A percentile compares a stretch with the other conserved stretches of the same genome.
These are phyloP conservation scores for Cheilosia impressa DNA, from an alignment of 2,888 invertebrate genomes.

Conservation along the genomic window DNA sequence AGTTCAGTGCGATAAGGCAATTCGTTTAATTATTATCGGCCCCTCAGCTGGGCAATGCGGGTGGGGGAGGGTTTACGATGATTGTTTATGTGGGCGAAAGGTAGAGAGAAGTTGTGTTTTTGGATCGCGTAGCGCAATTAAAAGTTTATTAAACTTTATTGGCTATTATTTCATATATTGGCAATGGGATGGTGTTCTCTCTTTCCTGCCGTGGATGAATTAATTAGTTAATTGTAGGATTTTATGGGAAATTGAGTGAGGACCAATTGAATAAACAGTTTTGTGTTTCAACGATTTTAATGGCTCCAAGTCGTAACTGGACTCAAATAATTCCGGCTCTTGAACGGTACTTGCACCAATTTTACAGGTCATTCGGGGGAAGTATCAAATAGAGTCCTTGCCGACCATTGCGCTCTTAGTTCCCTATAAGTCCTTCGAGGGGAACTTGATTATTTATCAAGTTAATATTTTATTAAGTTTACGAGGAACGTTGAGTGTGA, in stretches of 20 bases:
- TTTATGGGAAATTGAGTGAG: slow-evolving; percentile 62
- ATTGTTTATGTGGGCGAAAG: slow-evolving; percentile 36
- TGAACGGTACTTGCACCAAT: neutral
- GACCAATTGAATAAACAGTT: slow-evolving; percentile 57
- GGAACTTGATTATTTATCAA: neutral
- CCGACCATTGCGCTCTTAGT: neutral
- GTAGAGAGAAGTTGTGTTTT: slow-evolving; percentile 46
- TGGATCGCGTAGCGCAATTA: slow-evolving; percentile 68
- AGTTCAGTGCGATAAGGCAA: slow-evolving; percentile 58
- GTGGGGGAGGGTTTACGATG: slow-evolving; percentile 39
- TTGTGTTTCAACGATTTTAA: slow-evolving; percentile 29
- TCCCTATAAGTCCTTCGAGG: neutral
- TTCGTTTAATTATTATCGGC: slow-evolving; percentile 63
- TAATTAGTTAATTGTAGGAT: slow-evolving; percentile 69
- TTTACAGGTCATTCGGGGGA: slow-evolving; percentile 7
- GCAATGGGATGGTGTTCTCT: slow-evolving; percentile 36
- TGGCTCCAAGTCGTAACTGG: slow-evolving; percentile 27
- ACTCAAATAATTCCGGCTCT: slow-evolving; percentile 15
- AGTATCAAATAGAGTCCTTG: neutral
- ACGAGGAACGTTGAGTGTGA: too few species aligned
- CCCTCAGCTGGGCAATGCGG: neutral
- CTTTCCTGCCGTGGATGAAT: slow-evolving; percentile 23
- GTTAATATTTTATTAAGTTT: too few species aligned
- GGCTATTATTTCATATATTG: slow-evolving; percentile 67
- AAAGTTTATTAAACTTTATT: slow-evolving; percentile 72